A percentile compares a stretch with the other conserved stretches of the same genome.
Evolutionary conservation across 2,888 invertebrate species (phyloP).

Genomic region (Smittia aterrima): DNA sequence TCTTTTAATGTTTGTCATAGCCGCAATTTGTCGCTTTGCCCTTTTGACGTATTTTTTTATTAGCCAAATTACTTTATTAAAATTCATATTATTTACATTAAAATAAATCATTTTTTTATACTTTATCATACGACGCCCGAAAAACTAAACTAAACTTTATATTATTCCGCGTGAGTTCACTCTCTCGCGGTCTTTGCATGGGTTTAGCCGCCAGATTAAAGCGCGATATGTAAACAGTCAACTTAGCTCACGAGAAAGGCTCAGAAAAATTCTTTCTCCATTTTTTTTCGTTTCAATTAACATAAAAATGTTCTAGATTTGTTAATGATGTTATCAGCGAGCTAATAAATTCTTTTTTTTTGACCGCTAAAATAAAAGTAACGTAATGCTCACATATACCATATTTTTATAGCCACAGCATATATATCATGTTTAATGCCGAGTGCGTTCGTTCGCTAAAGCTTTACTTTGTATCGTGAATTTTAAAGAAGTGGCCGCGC

Average conservation of each 20-base stretch:
- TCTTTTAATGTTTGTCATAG: slow-evolving; percentile 18
- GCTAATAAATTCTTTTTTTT: slow-evolving; percentile 39
- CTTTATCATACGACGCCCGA: slow-evolving; percentile 18
- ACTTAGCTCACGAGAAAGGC: slow-evolving; percentile 22
- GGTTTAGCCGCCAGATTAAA: slow-evolving; percentile 28
- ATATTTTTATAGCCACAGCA: neutral
- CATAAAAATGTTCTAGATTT: slow-evolving; percentile 41
- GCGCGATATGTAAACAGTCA: slow-evolving; percentile 38
- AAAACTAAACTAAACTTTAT: neutral
- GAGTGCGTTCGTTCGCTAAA: neutral
- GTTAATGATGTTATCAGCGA: slow-evolving; percentile 38
- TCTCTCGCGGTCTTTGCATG: neutral
- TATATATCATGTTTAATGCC: neutral
- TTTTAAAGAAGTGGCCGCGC: slow-evolving; percentile 19
- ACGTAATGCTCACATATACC: slow-evolving; percentile 21
- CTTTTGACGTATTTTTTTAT: slow-evolving; percentile 31
- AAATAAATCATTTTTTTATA: slow-evolving; percentile 35
- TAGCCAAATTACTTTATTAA: slow-evolving; percentile 36
- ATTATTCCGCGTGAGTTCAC: slow-evolving; percentile 36
- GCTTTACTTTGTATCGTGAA: slow-evolving; percentile 10
- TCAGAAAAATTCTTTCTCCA: slow-evolving; percentile 24
- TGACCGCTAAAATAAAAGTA: slow-evolving; percentile 27
- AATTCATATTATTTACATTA: slow-evolving; percentile 39
- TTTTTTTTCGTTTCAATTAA: slow-evolving; percentile 40
- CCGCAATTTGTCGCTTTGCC: slow-evolving; percentile 7